A percentile compares a stretch with the other conserved stretches of the same genome.
Evolutionary conservation across 1,140 invertebrate species (phyloP).

Genomic region (Drosophila trapezifrons): DNA sequence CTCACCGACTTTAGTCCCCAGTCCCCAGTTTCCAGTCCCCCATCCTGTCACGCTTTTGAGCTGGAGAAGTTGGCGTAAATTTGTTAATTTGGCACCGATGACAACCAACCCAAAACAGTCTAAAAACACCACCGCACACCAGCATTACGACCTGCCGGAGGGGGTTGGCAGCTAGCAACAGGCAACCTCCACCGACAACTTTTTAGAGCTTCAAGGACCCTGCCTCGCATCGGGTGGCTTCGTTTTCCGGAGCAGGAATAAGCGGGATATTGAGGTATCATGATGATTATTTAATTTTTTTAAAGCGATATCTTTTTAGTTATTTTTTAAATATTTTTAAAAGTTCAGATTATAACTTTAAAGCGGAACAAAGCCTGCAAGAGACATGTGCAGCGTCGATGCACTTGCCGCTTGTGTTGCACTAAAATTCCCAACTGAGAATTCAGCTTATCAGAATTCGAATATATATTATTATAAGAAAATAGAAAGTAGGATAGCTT

Average conservation of each 20-base stretch:
- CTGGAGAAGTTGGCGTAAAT: conserved; percentile 81
- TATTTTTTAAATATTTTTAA: too few relatives aligned
- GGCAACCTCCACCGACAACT: conserved; percentile 38
- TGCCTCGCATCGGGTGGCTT: conserved; percentile 7
- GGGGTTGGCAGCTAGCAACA: conserved; percentile 54
- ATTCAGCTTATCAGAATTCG: too few relatives aligned
- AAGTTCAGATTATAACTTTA: too few relatives aligned
- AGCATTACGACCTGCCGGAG: not conserved
- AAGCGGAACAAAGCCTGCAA: too few relatives aligned
- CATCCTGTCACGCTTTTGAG: conserved; percentile 54
- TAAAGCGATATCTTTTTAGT: too few relatives aligned
- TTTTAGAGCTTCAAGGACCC: conserved; percentile 22
- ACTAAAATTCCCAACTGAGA: too few relatives aligned
- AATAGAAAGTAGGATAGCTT: too few relatives aligned
- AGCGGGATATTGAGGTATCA: not conserved
- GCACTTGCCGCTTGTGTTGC: too few relatives aligned
- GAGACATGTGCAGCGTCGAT: too few relatives aligned
- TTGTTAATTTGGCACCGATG: conserved; percentile 84
- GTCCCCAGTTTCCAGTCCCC: not conserved
- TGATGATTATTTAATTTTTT: too few relatives aligned
- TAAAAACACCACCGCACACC: conserved; percentile 35
- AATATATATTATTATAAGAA: too few relatives aligned
- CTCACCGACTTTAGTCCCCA: not conserved
- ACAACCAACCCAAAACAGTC: conserved; percentile 62
- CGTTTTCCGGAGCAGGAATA: not conserved